Percentiles rank a stretch among this genome's conserved stretches.
These are phyloP conservation scores for Hippotragus niger DNA, from an alignment of 2,113 vertebrate genomes.

Conservation along the genomic window DNA sequence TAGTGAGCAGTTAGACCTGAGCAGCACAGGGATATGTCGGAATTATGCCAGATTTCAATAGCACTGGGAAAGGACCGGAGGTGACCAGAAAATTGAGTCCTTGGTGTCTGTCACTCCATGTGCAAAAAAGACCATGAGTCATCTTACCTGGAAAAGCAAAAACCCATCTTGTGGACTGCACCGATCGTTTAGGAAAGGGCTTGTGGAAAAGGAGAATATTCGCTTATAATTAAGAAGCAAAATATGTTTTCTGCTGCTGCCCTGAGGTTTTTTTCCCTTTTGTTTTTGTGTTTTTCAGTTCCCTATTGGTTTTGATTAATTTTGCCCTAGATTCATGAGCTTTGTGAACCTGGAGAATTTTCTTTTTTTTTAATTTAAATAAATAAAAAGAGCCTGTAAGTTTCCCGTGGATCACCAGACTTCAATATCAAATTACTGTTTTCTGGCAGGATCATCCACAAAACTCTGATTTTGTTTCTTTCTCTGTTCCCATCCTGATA, in stretches of 20 bases:
- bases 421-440: conserved; percentile 80
- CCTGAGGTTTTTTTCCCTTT: neutral
- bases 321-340: conserved; percentile 28
- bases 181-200: neutral
- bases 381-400: conserved; percentile 70
- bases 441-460: conserved; percentile 76
- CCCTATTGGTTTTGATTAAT: conserved; percentile 56
- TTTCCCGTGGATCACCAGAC: conserved; percentile 64
- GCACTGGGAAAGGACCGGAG: neutral
- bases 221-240: conserved; percentile 61
- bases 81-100: neutral
- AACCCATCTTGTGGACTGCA: neutral
- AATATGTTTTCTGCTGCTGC: neutral
- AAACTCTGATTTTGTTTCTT: conserved; percentile 81
- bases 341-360: conserved; percentile 30
- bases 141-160: neutral
- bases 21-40: rapidly evolving
- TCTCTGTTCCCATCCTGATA: conserved; percentile 78
- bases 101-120: neutral
- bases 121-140: neutral
- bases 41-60: neutral
- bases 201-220: conserved; percentile 4
- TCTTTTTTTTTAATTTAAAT: conserved; percentile 40
- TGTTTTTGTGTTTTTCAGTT: conserved; percentile 32
- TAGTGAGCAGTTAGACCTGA: neutral